Conservation (phyloP, 1,140 invertebrate species). For the Formica exsecta region DNA sequence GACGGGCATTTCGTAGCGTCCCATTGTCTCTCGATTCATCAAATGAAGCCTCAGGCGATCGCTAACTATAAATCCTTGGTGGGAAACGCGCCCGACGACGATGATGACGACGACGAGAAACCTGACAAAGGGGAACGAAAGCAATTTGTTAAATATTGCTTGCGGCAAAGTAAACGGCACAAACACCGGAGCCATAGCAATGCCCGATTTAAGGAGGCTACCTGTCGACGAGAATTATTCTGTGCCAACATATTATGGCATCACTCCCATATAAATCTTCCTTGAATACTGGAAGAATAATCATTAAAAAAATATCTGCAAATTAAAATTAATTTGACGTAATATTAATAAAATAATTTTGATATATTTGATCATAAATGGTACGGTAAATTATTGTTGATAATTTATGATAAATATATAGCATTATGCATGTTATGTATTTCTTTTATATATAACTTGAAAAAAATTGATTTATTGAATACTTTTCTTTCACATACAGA, state of each 20-base stretch:
- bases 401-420: neutral
- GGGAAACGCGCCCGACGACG: conserved; percentile 35
- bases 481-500: neutral
- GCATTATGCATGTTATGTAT: neutral
- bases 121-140: conserved; percentile 69
- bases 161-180: conserved; percentile 66
- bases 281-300: neutral
- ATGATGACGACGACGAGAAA: conserved; percentile 58
- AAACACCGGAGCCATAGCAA: conserved; percentile 25
- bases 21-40: conserved; percentile 73
- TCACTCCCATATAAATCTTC: conserved; percentile 2
- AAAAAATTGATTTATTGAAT: neutral
- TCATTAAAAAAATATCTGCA: neutral
- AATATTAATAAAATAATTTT: neutral
- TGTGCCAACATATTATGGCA: neutral
- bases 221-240: neutral
- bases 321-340: neutral
- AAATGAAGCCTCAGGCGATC: conserved; percentile 71
- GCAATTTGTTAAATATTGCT: conserved; percentile 80
- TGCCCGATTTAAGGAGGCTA: conserved; percentile 48
- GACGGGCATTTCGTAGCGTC: conserved; percentile 50
- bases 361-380: neutral
- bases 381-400: neutral
- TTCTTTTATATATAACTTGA: neutral
- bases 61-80: conserved; percentile 65